Base-by-base conservation (phyloP, 2,113 vertebrate species). In the Leucoraja erinaceus region DNA sequence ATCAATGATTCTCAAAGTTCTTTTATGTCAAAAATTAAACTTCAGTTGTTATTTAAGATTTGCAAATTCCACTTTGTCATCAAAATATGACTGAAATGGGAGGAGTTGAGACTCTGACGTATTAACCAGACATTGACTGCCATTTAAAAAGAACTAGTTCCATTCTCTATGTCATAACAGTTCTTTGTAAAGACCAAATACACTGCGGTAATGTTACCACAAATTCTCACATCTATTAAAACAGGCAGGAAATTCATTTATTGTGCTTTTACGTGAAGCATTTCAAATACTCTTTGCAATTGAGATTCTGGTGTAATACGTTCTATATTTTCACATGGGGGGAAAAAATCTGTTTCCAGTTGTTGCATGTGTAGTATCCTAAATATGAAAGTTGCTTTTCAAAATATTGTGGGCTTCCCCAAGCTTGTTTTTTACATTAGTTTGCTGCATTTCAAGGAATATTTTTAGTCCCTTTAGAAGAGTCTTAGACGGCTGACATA, bases 21-120 rank as follows among this genome's bases (percentile, higher is more conserved):
- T 63, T 63, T 88, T 14, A 63, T 31, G n/a, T 88, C 63, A 88
- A 88, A 31, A 63, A n/a, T 88, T 86, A 63, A 86, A 86, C 31
- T 31, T n/a, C 56, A 16, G 14, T 63, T n/a, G n/a, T n/a, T 47
- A 47, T 47, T 47, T 47, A 47, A 14, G 56, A 56, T 84, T 84
- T 84, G 20, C 47, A 84, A 63, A 31, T 88, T 18, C n/a, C 59
- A 16, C 83, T 14, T 63, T 16, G 11, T 31, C 12, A 18, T 63
- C 56, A 31, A 63, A 63, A 88, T 88, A 4, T 88, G n/a, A 88
- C 56, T 61, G 16, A 61, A 5, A 5, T 59, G 28, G 6, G 28
- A 31, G 59, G 0, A 16, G 28, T 31, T 63, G 28, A 91, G 90
- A 72, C 68, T 68, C 14, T 18, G 0, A 72, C 20, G 47, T 22